phyloP scores from a whole-genome alignment of 2,797 vertebrate genomes.

The Antennarius maculatus region DNA sequence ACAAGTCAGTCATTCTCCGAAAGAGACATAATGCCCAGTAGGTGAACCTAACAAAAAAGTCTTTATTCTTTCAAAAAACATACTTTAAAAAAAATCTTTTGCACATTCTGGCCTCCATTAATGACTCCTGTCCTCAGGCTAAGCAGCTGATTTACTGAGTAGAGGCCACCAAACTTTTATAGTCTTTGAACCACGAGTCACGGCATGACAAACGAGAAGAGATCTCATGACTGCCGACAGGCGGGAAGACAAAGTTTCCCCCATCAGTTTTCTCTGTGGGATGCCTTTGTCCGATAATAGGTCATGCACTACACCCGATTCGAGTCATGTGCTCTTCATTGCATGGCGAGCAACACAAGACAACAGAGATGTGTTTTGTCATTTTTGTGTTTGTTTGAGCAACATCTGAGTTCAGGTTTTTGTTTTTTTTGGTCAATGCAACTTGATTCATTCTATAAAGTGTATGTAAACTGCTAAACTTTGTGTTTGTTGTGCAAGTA shows the following conservation, averaged over 20 bases:
- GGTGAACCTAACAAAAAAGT: slow-evolving; percentile 38
- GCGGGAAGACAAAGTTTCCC: slow-evolving; percentile 40
- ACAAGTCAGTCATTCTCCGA: slow-evolving; percentile 29
- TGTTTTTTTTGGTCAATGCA: slow-evolving; percentile 20
- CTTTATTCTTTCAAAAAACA: slow-evolving; percentile 27
- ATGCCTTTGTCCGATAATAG: slow-evolving; percentile 77
- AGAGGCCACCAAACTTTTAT: slow-evolving; percentile 54
- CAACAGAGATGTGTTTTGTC: slow-evolving; percentile 66
- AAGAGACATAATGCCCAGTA: slow-evolving; percentile 31
- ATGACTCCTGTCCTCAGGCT: slow-evolving; percentile 46
- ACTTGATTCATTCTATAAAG: not conserved
- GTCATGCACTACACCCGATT: slow-evolving; percentile 72
- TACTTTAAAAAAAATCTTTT: slow-evolving; percentile 6
- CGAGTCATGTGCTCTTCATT: slow-evolving; percentile 78
- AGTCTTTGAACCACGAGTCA: slow-evolving; percentile 77
- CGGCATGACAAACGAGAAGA: slow-evolving; percentile 63
- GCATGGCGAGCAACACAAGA: slow-evolving; percentile 58
- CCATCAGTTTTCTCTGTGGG: slow-evolving; percentile 66
- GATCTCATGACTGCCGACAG: slow-evolving; percentile 76
- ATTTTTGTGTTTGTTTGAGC: slow-evolving; percentile 34
- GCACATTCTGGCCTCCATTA: slow-evolving; percentile 18
- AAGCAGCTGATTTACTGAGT: slow-evolving; percentile 70
- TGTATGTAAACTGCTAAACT: not conserved
- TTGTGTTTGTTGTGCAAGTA: slow-evolving; percentile 21
- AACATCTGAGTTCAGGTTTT: slow-evolving; percentile 35